A percentile compares a stretch with the other conserved stretches of the same genome.
phyloP scores from a whole-genome alignment of 1,140 invertebrate genomes.

The Trialeurodes vaporariorum region DNA sequence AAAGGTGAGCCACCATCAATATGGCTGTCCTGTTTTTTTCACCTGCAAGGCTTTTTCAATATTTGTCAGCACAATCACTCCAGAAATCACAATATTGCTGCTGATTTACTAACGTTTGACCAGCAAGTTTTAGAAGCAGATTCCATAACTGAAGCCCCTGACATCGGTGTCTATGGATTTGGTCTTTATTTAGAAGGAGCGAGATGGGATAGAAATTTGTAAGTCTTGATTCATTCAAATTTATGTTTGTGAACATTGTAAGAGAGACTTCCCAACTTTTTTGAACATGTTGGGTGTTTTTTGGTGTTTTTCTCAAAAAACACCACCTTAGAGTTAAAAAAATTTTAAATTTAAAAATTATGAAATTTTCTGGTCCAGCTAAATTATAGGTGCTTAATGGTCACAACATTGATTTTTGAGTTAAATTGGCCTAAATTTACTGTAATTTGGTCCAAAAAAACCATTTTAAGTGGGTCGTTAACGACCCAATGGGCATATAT shows the following conservation, averaged over 20 bases:
- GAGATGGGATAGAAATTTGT: constrained; percentile 53
- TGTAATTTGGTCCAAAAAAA: no score
- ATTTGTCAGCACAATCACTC: constrained; percentile 87
- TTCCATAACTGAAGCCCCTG: constrained; percentile 36
- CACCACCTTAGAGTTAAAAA: no score
- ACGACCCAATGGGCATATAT: no score
- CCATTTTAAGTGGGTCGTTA: no score
- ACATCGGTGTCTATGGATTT: constrained; percentile 67
- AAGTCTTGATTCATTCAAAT: constrained; percentile 25
- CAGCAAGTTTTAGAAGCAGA: constrained; percentile 48
- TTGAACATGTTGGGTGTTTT: no score
- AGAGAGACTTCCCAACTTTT: no score
- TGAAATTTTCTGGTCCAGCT: no score
- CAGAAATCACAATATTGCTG: constrained; percentile 72
- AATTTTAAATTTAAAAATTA: no score
- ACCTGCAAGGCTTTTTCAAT: constrained; percentile 87
- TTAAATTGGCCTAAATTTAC: no score
- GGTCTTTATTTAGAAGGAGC: constrained; percentile 77
- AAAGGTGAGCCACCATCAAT: constrained; percentile 67
- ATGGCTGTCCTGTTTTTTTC: constrained; percentile 92
- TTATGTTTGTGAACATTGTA: background rate
- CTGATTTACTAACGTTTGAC: constrained; percentile 73
- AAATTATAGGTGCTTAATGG: no score
- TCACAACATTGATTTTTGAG: no score
- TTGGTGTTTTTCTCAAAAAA: no score